phyloP scores from a whole-genome alignment of 2,797 vertebrate species.

The Kryptopterus vitreolus region DNA sequence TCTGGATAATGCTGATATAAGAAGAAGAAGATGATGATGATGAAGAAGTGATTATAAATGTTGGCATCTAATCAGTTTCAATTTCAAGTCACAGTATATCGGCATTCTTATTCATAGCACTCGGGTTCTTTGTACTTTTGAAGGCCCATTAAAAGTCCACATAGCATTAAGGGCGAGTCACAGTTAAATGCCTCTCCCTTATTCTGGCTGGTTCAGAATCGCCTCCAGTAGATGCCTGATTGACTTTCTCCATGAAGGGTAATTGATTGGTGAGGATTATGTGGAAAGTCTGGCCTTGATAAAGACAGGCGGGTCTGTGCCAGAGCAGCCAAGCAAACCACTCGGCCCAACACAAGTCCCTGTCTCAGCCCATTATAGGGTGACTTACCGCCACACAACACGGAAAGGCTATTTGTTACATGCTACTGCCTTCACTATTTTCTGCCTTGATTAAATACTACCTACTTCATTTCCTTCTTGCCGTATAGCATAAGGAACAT shows the following conservation, averaged over 20 bases:
- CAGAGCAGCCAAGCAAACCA: conserved; percentile 53
- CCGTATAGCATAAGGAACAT: conserved; percentile 49
- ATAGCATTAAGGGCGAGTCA: conserved; percentile 47
- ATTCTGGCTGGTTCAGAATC: conserved; percentile 59
- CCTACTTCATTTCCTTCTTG: conserved; percentile 37
- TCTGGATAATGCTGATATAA: no score
- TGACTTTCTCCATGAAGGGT: conserved; percentile 70
- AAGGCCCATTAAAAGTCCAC: conserved; percentile 58
- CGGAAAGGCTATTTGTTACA: conserved; percentile 57
- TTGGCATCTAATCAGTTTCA: neutral
- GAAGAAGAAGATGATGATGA: neutral
- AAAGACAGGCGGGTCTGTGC: conserved; percentile 56
- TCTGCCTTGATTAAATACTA: conserved; percentile 55
- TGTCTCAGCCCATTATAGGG: conserved; percentile 66
- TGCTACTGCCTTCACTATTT: conserved; percentile 53
- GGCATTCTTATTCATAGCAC: conserved; percentile 39
- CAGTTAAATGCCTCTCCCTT: conserved; percentile 60
- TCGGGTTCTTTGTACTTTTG: conserved; percentile 11
- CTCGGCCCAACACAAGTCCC: conserved; percentile 60
- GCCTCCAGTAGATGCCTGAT: conserved; percentile 57
- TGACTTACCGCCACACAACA: conserved; percentile 57
- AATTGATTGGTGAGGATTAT: conserved; percentile 75
- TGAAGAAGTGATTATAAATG: neutral
- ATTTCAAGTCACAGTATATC: neutral
- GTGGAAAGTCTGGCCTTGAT: conserved; percentile 64